A percentile compares a stretch with the other conserved stretches of the same genome.
These are phyloP conservation scores for Fistularia commersonii DNA, from an alignment of 2,797 vertebrate genomes.

Conservation along the genomic window DNA sequence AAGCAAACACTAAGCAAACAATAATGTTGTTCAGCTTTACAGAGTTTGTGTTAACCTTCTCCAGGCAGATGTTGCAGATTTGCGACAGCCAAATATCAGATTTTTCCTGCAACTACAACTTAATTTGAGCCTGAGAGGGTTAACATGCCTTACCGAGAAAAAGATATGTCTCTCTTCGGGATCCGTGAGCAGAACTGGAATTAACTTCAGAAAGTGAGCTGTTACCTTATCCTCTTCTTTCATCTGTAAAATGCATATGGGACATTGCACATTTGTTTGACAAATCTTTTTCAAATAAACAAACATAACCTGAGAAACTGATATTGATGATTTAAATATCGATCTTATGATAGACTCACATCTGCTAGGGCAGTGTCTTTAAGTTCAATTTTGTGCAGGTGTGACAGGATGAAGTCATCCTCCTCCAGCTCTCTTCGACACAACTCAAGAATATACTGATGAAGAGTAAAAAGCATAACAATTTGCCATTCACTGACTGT, in stretches of 20 bases:
- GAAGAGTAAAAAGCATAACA: neutral
- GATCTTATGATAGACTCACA: conserved; percentile 12
- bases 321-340: neutral
- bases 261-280: neutral
- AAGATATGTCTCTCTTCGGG: conserved; percentile 59
- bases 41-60: too few species aligned
- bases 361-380: neutral
- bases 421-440: conserved; percentile 43
- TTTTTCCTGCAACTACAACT: too few species aligned
- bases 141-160: conserved; percentile 51
- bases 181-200: conserved; percentile 68
- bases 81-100: too few species aligned
- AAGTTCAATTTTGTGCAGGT: conserved; percentile 48
- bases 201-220: conserved; percentile 53
- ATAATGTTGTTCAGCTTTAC: neutral
- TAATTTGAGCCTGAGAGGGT: neutral
- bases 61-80: too few species aligned
- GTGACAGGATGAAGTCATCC: conserved; percentile 36
- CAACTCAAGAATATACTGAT: conserved; percentile 67
- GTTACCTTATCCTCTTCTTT: conserved; percentile 47
- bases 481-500: too few species aligned
- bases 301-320: neutral
- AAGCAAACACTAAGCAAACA: too few species aligned
- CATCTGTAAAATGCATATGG: conserved; percentile 34
- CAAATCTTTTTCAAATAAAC: neutral